Base-by-base conservation (phyloP, 2,888 invertebrate species). In the Pasiphila rectangulata region DNA sequence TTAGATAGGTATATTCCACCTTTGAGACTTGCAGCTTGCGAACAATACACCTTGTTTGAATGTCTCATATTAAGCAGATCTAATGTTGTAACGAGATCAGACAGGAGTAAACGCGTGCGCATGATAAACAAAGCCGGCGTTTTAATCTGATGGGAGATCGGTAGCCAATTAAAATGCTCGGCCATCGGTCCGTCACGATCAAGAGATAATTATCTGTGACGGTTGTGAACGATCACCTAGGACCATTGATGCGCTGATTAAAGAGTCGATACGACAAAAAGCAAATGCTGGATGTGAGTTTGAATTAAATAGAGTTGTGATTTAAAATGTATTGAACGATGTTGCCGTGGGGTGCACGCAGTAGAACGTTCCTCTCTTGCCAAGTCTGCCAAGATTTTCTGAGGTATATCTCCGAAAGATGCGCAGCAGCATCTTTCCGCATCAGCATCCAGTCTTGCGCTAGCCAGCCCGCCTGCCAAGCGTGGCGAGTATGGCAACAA, bases 131-230 rank as follows among this genome's bases (percentile, higher is more conserved):
- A 75, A 69, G 72, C 74, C 65, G 82, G 78, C 82, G 82, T 80
- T 61, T 73, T 82, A 85, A n/a, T 86, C 86, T 63, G 76, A 74
- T 73, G 63, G 65, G 63, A 77, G 83, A 86, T 86, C 84, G 63
- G 75, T 69, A 67, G 67, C 86, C 87, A 88, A 87, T 88, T 88
- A 87, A 88, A 88, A 88, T 87, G 84, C 86, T 85, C 84, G 83
- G 83, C 84, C 85, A 85, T 86, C 78, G 81, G 70, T 63, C 80
- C 83, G 85, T 84, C 83, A 86, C 83, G 79, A 85, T 85, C 85
- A 74, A 54, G 38, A 52, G 86, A 87, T 87, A 82, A 35, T 46
- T 64, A 87, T 86, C 50, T 74, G 72, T 79, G 79, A 79, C 77
- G 77, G 65, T 67, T 67, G 75, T 85, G 86, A 86, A 72, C 78